phyloP scores from a whole-genome alignment of 2,797 vertebrate genomes.

The Alectoris magna region DNA sequence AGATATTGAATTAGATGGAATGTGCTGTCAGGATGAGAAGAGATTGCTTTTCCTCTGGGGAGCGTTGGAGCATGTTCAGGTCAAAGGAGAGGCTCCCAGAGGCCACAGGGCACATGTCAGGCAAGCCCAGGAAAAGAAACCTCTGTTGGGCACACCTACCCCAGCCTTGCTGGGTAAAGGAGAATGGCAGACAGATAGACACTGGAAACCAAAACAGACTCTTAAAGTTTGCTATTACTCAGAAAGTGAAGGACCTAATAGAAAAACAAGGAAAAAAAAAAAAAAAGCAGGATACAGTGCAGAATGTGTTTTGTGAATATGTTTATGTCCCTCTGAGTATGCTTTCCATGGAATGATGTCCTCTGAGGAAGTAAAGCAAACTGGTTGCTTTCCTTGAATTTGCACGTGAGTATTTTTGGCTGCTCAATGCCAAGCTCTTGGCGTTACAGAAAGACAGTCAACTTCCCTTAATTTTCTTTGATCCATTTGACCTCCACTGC shows the following conservation, averaged over 20 bases:
- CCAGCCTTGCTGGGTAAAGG: neutral
- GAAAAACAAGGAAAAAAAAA: neutral
- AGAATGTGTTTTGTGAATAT: neutral
- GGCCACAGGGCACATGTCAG: fast-evolving
- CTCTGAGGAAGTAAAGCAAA: neutral
- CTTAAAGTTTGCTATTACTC: neutral
- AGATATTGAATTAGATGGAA: neutral
- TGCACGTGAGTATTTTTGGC: neutral
- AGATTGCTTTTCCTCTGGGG: neutral
- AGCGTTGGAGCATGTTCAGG: neutral
- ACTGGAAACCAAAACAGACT: neutral
- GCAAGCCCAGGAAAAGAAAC: neutral
- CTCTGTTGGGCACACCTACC: neutral
- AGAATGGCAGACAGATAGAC: neutral
- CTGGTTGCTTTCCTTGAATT: neutral
- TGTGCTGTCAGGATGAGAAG: neutral
- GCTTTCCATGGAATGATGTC: neutral
- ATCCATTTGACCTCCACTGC: neutral
- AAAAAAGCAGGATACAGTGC: neutral
- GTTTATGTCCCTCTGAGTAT: neutral
- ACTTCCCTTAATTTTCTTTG: neutral
- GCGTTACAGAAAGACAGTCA: neutral
- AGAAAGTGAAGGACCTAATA: neutral
- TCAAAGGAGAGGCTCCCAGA: neutral
- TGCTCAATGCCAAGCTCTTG: neutral